Percentiles rank a stretch among this genome's conserved stretches.
phyloP scores from a whole-genome alignment of 2,888 invertebrate genomes.

The Macaria liturata region DNA sequence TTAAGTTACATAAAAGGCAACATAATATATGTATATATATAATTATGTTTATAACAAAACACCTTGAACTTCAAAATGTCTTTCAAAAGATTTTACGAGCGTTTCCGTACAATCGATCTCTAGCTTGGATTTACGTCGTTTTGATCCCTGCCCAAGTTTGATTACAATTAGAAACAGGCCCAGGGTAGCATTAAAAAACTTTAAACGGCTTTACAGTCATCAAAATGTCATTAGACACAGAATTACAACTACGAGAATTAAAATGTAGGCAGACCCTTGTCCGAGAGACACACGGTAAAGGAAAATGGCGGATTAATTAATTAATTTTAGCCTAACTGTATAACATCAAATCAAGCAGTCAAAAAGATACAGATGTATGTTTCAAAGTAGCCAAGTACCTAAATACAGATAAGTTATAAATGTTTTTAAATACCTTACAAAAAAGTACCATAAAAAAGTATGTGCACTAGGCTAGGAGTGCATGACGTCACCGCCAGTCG shows the following conservation, averaged over 20 bases:
- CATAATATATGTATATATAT: too few relatives aligned
- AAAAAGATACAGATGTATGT: too few relatives aligned
- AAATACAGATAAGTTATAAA: too few relatives aligned
- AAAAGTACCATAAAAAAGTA: too few relatives aligned
- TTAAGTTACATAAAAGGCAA: too few relatives aligned
- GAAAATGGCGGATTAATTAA: neutral
- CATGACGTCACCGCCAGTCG: too few relatives aligned
- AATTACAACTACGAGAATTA: constrained; percentile 29
- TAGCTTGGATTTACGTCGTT: constrained; percentile 38
- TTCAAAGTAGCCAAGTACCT: too few relatives aligned
- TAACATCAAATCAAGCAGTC: too few relatives aligned
- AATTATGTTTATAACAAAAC: neutral
- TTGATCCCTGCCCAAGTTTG: constrained; percentile 31
- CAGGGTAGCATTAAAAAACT: constrained; percentile 36
- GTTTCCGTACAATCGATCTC: constrained; percentile 10
- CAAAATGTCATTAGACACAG: constrained; percentile 53
- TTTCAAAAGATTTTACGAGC: constrained; percentile 1
- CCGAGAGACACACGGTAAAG: constrained; percentile 1
- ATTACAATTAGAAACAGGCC: constrained; percentile 33
- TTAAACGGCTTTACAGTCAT: constrained; percentile 43
- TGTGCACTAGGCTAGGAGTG: too few relatives aligned
- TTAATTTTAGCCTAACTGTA: too few relatives aligned
- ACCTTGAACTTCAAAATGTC: constrained; percentile 9
- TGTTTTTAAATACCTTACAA: too few relatives aligned
- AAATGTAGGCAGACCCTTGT: constrained; percentile 13